These are phyloP conservation scores for Nautilus pompilius DNA, from an alignment of 1,140 invertebrate genomes.

Conservation along the genomic window DNA sequence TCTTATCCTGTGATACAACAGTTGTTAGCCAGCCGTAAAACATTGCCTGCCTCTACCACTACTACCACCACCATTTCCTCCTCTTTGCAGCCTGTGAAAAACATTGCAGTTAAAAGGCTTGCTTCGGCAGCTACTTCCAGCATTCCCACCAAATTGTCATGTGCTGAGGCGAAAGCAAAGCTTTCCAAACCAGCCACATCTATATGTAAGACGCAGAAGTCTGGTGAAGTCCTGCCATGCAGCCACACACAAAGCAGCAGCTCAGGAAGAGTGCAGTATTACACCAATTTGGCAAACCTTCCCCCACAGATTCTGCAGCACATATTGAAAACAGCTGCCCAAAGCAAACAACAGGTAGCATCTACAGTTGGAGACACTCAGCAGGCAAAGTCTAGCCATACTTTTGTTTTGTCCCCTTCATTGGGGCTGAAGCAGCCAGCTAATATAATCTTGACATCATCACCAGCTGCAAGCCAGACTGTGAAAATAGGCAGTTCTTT, in stretches of 20 bases:
- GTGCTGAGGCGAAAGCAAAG: too few relatives aligned
- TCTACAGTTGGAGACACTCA: not conserved
- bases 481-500: too few relatives aligned
- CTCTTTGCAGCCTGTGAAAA: too few relatives aligned
- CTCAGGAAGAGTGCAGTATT: not conserved
- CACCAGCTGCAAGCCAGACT: too few relatives aligned
- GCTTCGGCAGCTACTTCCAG: too few relatives aligned
- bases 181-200: too few relatives aligned
- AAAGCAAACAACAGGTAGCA: not conserved
- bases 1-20: slow-evolving; percentile 20
- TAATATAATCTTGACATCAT: not conserved
- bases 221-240: too few relatives aligned
- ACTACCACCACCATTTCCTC: not conserved
- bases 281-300: not conserved
- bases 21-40: slow-evolving; percentile 5
- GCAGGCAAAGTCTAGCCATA: not conserved
- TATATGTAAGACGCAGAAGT: too few relatives aligned
- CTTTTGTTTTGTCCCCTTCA: not conserved
- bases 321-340: not conserved
- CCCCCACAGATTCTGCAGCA: not conserved
- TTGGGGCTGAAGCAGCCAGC: not conserved
- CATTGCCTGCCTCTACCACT: not conserved
- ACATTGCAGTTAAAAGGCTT: too few relatives aligned
- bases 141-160: too few relatives aligned
- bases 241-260: not conserved